Percentiles rank a stretch among this genome's conserved stretches.
phyloP scores from a whole-genome alignment of 2,797 vertebrate genomes.

The Phrynocephalus vlangalii region DNA sequence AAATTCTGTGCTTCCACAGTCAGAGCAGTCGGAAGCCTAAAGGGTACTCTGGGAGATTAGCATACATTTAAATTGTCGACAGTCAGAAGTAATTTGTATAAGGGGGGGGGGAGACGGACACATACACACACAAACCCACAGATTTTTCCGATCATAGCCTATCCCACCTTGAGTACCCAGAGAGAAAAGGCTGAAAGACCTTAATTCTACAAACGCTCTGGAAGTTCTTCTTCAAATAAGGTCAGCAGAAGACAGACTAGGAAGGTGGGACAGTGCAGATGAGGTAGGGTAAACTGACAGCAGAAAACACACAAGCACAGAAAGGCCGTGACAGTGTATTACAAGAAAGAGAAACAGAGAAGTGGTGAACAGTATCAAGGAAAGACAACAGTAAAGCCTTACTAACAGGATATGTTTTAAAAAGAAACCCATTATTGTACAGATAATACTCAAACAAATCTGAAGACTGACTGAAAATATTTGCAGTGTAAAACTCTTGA shows the following conservation, averaged over 20 bases:
- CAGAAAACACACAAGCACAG: background rate
- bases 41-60: background rate
- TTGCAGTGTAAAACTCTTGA: background rate
- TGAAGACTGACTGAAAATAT: background rate
- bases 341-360: background rate
- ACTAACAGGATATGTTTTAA: background rate
- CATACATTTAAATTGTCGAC: background rate
- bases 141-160: background rate
- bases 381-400: background rate
- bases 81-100: background rate
- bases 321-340: background rate
- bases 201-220: background rate
- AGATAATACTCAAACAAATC: background rate
- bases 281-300: background rate
- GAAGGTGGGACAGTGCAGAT: background rate
- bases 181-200: background rate
- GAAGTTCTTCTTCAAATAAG: background rate
- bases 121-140: too few species aligned
- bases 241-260: background rate
- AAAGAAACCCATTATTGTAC: too few species aligned
- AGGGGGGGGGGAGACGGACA: too few species aligned
- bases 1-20: conserved; percentile 2
- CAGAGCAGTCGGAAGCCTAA: background rate
- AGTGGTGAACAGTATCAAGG: background rate
- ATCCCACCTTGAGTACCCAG: background rate